phyloP scores from a whole-genome alignment of 2,888 invertebrate genomes.

The Orthosia cruda region DNA sequence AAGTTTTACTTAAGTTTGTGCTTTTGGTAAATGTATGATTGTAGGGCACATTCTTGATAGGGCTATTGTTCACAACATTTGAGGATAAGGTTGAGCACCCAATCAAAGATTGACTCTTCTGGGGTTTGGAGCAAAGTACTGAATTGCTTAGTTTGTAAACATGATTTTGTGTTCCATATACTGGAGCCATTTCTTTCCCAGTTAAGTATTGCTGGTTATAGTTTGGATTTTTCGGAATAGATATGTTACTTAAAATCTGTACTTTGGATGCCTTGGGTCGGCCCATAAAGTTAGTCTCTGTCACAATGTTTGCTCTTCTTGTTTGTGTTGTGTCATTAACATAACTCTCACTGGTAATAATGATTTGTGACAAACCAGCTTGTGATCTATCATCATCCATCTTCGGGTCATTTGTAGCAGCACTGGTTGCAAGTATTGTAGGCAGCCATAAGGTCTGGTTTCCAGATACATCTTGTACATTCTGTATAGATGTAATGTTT shows the following conservation, averaged over 20 bases:
- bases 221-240: constrained; percentile 86
- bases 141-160: constrained; percentile 88
- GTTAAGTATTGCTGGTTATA: constrained; percentile 86
- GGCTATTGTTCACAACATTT: constrained; percentile 84
- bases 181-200: constrained; percentile 84
- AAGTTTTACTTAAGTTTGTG: constrained; percentile 86
- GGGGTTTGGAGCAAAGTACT: constrained; percentile 85
- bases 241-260: constrained; percentile 90
- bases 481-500: constrained; percentile 89
- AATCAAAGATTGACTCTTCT: constrained; percentile 87
- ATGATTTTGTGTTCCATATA: constrained; percentile 87
- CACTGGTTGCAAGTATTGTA: constrained; percentile 87
- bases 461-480: constrained; percentile 88
- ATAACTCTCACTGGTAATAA: constrained; percentile 89
- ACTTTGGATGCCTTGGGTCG: constrained; percentile 88
- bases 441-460: constrained; percentile 89
- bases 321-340: constrained; percentile 82
- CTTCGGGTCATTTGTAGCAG: constrained; percentile 81
- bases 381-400: constrained; percentile 85
- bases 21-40: constrained; percentile 86
- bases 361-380: constrained; percentile 87
- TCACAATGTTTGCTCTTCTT: constrained; percentile 85
- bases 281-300: constrained; percentile 85
- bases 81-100: constrained; percentile 84
- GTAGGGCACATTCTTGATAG: constrained; percentile 88